Percentiles rank a stretch among this genome's conserved stretches.
Evolutionary conservation across 2,113 vertebrate genomes (phyloP).

Genomic region (Microtus richardsoni): DNA sequence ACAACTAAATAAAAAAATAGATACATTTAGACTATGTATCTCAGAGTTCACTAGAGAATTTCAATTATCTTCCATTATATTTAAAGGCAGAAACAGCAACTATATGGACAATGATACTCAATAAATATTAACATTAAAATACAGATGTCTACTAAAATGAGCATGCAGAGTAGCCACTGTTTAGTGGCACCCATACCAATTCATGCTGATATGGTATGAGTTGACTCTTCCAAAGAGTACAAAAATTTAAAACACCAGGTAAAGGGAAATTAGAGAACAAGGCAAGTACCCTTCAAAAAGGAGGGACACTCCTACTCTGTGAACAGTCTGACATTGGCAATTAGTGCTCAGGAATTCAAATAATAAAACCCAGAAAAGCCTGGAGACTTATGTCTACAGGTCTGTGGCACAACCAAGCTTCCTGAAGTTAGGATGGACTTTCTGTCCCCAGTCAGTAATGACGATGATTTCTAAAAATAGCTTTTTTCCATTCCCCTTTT

Average conservation of each 20-base stretch:
- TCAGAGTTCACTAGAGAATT: conserved; percentile 73
- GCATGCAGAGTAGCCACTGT: not conserved
- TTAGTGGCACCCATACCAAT: not conserved
- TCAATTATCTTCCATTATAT: not conserved
- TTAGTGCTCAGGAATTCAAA: not conserved
- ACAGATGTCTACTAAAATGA: conserved; percentile 36
- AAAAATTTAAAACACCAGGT: not conserved
- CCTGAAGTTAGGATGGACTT: not conserved
- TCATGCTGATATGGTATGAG: not conserved
- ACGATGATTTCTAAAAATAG: not conserved
- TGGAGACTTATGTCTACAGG: not conserved
- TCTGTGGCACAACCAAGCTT: not conserved
- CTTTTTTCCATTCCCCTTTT: not conserved
- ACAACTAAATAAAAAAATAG: conserved; percentile 74
- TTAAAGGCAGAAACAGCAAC: conserved; percentile 56
- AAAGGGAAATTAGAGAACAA: not conserved
- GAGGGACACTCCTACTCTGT: conserved; percentile 54
- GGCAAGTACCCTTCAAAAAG: conserved; percentile 75
- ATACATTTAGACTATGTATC: conserved; percentile 68
- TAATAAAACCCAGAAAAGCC: not conserved
- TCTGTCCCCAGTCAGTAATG: conserved; percentile 37
- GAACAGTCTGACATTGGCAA: conserved; percentile 57
- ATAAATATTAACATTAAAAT: conserved; percentile 48
- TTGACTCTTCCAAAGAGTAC: not conserved
- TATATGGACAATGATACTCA: conserved; percentile 80